phyloP scores from a whole-genome alignment of 2,888 invertebrate genomes.

The Phorcus lineatus region DNA sequence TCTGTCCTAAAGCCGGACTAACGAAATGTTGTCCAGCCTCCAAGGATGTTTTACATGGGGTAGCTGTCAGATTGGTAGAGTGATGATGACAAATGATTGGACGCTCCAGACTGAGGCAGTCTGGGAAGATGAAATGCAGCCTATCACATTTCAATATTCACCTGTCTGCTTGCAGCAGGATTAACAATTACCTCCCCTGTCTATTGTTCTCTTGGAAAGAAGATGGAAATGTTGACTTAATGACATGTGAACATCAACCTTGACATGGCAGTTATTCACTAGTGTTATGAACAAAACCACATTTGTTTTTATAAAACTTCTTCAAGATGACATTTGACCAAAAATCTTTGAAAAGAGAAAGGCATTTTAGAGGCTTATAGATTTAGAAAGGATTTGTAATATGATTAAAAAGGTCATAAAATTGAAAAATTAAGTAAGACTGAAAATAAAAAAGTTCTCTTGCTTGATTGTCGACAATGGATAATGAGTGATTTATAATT shows the following conservation, averaged over 20 bases:
- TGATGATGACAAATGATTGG: conserved; percentile 3
- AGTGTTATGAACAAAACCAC: too few species aligned
- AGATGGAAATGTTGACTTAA: conserved; percentile 18
- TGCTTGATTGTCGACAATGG: too few species aligned
- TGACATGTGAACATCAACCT: conserved; percentile 17
- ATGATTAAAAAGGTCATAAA: too few species aligned
- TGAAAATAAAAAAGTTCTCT: too few species aligned
- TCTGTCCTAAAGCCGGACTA: background rate
- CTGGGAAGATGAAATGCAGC: conserved; percentile 6
- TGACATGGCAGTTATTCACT: background rate
- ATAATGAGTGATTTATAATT: too few species aligned
- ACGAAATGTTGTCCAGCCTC: conserved; percentile 1
- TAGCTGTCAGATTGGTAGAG: background rate
- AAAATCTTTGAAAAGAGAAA: too few species aligned
- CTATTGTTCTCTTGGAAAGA: background rate
- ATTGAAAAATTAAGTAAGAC: too few species aligned
- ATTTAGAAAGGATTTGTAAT: too few species aligned
- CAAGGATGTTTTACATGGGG: background rate
- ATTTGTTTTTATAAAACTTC: too few species aligned
- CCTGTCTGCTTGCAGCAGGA: conserved; percentile 7
- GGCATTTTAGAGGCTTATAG: too few species aligned
- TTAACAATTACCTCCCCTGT: conserved; percentile 9
- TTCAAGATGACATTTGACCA: too few species aligned
- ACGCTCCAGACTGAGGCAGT: background rate
- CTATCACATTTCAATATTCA: conserved; percentile 22